Percentiles rank a stretch among this genome's conserved stretches.
phyloP scores from a whole-genome alignment of 2,888 invertebrate species.

The Drymonia ruficornis region DNA sequence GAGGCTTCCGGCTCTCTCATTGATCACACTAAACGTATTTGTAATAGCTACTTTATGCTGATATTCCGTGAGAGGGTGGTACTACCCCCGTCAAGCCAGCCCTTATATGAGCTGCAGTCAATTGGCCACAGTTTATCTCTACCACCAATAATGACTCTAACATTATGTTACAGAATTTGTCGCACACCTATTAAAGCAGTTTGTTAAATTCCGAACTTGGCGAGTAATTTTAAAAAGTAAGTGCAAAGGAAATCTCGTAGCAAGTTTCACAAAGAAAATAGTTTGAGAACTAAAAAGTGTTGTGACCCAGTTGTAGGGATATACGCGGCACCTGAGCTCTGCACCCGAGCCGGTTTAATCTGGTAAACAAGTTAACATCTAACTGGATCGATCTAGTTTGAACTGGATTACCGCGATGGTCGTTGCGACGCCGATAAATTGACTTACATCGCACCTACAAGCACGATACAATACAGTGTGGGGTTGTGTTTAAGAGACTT shows the following conservation, averaged over 20 bases:
- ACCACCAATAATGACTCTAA: too few species aligned
- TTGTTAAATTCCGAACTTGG: constrained; percentile 4
- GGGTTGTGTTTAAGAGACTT: neutral
- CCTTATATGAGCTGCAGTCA: too few species aligned
- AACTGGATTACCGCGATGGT: constrained; percentile 62
- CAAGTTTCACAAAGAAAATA: neutral
- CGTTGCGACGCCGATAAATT: constrained; percentile 61
- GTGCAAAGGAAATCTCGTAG: neutral
- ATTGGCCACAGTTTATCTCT: too few species aligned
- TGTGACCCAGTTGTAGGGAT: constrained; percentile 1
- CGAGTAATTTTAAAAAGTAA: neutral
- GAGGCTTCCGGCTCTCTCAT: too few species aligned
- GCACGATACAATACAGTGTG: constrained; percentile 25
- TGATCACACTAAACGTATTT: too few species aligned
- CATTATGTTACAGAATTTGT: too few species aligned
- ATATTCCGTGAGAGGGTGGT: too few species aligned
- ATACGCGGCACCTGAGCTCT: neutral
- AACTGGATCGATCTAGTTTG: constrained; percentile 64
- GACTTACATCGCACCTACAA: constrained; percentile 65
- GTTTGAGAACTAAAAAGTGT: neutral
- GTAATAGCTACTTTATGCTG: too few species aligned
- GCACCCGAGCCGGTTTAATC: constrained; percentile 44
- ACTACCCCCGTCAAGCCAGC: too few species aligned
- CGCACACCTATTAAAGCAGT: neutral
- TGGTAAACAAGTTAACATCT: constrained; percentile 60